phyloP scores from a whole-genome alignment of 2,888 invertebrate species.

The Pandemis cinnamomeana region DNA sequence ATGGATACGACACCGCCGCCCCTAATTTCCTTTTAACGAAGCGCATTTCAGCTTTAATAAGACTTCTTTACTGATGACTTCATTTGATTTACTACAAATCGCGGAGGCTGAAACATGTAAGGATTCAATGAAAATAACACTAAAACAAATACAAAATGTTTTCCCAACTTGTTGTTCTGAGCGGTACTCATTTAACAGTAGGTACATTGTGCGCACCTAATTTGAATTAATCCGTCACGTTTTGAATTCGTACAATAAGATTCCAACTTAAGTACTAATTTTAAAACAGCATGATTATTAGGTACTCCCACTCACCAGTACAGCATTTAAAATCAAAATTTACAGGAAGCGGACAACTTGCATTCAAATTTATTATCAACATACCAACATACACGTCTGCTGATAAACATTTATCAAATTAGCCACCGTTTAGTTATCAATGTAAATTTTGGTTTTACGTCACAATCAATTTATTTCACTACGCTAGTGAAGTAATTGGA shows the following conservation, averaged over 20 bases:
- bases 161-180: too few relatives aligned
- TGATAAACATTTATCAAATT: slow-evolving; percentile 26
- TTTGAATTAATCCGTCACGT: too few relatives aligned
- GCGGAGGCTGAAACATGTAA: not conserved
- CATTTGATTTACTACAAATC: not conserved
- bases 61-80: not conserved
- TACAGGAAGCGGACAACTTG: slow-evolving; percentile 19
- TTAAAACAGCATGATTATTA: not conserved
- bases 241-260: too few relatives aligned
- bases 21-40: slow-evolving; percentile 9
- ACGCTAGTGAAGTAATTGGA: not conserved
- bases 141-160: too few relatives aligned
- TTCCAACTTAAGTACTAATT: too few relatives aligned
- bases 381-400: slow-evolving; percentile 10
- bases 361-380: slow-evolving; percentile 18
- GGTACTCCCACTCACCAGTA: not conserved
- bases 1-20: slow-evolving; percentile 16
- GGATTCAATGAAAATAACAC: not conserved
- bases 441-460: slow-evolving; percentile 20
- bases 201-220: too few relatives aligned
- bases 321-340: not conserved
- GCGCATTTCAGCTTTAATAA: slow-evolving; percentile 9
- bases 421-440: not conserved
- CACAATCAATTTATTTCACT: not conserved
- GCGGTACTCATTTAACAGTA: too few relatives aligned